Evolutionary conservation across 2,888 invertebrate genomes (phyloP), one percentile per base, ranked within the genome.

Genomic region (Drosophila setosimentum): DNA sequence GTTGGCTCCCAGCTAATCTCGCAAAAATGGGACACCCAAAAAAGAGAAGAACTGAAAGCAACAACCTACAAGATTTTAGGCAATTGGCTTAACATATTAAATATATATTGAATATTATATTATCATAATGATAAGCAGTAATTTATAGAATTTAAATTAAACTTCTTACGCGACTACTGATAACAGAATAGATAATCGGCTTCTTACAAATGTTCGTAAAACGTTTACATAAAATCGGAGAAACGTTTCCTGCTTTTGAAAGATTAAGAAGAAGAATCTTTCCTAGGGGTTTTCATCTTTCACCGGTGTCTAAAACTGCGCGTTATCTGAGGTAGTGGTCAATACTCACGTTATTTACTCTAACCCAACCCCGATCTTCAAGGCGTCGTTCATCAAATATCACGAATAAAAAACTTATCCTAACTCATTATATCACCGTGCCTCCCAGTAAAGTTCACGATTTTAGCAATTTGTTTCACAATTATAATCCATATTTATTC

Each of bases 1-100:
- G 55, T 68, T 55, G 53, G 58, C 49, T 16, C 5, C 24, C 51
- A 54, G 27, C 62, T 37, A 54, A 61, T 37, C 24, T 50, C 33
- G 21, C 51, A 18, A 21, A 35, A 7, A 16, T 50, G 21, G 5
- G 13, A 35, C 33, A 53, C 49, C 49, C 49, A 27, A 5, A 18
- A 24, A 45, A 45, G 16, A 45, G 24, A 27, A 49, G 18, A 4
- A 11, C 27, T 18, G 49, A 29, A 27, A 11, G 16, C 24, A 24
- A 21, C 3, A 30, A 30, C 30, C 30, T 4, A 21, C 51, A n/a
- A 51, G 13, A 30, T 51, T n/a, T n/a, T 30, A 16, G 7, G 21
- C 21, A 45, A 45, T 45, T 45, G 45, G 21, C 21, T 45, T 16
- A 45, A 45, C 45, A 24, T 16, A 45, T 45, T 24, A 16, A 45